Evolutionary conservation across 1,140 invertebrate species (phyloP), one percentile per base, ranked within the genome.

Genomic region (Neuroterus valhalla): DNA sequence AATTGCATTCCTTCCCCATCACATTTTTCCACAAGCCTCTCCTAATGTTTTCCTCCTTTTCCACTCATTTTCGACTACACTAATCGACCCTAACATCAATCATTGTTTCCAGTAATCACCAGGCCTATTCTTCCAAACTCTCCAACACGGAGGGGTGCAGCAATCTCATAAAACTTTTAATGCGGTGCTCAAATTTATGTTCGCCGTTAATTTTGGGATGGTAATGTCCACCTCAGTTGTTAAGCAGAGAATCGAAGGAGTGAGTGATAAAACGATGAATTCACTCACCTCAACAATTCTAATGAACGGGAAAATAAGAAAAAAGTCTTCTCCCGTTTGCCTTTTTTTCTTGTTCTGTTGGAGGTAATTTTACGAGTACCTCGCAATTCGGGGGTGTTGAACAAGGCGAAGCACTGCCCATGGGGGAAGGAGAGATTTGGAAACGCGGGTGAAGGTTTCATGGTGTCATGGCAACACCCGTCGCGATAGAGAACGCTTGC

Each of bases 401-500:
- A 79, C 71, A 48, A 70, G 48, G 52, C 70, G 46, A 43, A 42
- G 73, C 62, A 75, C 43, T 43, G 72, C 17, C 70, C 48, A 71
- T 52, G 75, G 66, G 67, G 48, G 70, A 67, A 79, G 78, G 79
- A 81, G 81, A 82, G 82, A 85, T 85, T 84, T 84, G 81, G 82
- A 83, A 78, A 79, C 75, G 72, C 83, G 84, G 81, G 81, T 83
- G 82, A 79, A 84, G 85, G 82, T 86, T 86, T 78, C 84, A 81
- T 86, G 87, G 86, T 88, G 87, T 88, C 87, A 88, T 88, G 87
- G 87, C 87, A 89, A 89, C 87, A 88, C 87, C 86, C 87, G 81
- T 77, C 80, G 81, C 78, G 76, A 79, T 83, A 78, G 83, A 79
- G 75, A 84, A 77, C 81, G 80, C 78, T 81, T 82, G 82, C 72